Conservation (phyloP, 2,888 invertebrate genomes). For the Lycocerus yunnanus region DNA sequence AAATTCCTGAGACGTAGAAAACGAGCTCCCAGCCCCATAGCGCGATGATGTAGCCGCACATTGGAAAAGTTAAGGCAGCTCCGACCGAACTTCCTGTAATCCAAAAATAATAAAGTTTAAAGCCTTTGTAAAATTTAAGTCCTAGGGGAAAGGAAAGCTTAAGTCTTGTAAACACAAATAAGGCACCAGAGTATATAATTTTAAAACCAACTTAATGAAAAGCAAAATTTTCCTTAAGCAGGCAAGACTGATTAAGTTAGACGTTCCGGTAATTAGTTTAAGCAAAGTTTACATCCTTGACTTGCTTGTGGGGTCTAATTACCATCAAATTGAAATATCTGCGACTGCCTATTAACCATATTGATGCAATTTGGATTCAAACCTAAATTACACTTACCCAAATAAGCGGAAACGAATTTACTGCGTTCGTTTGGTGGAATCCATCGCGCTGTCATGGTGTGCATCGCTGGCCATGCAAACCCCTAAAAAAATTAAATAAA, state of each 20-base stretch:
- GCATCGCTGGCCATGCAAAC: slow-evolving; percentile 77
- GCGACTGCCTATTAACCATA: not conserved
- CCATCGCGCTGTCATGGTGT: slow-evolving; percentile 79
- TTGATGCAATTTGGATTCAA: not conserved
- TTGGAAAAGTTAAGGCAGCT: slow-evolving; percentile 69
- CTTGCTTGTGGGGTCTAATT: not conserved
- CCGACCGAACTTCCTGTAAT: slow-evolving; percentile 68
- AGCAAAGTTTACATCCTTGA: not conserved
- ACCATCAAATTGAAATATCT: not conserved
- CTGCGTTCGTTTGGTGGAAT: slow-evolving; percentile 81
- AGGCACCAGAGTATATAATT: not conserved
- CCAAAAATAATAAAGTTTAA: slow-evolving; percentile 16
- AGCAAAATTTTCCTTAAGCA: not conserved
- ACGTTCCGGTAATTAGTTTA: not conserved
- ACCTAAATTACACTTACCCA: slow-evolving; percentile 42
- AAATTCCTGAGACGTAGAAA: slow-evolving; percentile 67
- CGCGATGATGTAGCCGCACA: slow-evolving; percentile 70
- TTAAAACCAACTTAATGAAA: not conserved
- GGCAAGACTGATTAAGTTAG: not conserved
- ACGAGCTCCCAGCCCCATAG: slow-evolving; percentile 73
- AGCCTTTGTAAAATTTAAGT: not conserved
- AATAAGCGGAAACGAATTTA: slow-evolving; percentile 65
- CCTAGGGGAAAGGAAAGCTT: not conserved
- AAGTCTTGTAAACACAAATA: not conserved
- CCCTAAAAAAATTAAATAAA: slow-evolving; percentile 55